Base-by-base conservation (phyloP, 2,888 invertebrate genomes). In the Gryllus longicercus region DNA sequence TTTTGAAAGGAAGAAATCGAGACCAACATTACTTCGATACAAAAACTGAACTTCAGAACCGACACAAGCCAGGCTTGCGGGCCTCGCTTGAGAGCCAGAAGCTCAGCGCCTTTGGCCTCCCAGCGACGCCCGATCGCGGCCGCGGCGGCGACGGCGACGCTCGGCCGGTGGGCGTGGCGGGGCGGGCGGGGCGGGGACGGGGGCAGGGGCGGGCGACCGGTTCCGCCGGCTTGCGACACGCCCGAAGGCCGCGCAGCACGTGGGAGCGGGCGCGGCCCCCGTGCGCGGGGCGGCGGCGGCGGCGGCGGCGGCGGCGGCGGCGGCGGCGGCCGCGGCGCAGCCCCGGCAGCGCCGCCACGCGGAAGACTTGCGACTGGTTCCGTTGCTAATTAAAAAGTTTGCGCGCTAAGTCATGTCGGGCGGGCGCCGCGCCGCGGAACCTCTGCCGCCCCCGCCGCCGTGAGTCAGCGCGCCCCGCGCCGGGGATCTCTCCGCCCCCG, bases 201-300 rank as follows among this genome's bases (percentile, higher is more conserved):
- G 63, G 63, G 63, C 14, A n/a, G 63, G 16, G 63, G 63, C 16
- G n/a, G 0, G 63, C 16, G 63, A 63, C 63, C 63, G 63, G 63
- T 63, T 63, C 63, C 63, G 63, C 63, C 14, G 63, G 63, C 63
- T 63, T 63, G 63, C 63, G 63, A 63, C 63, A 63, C 63, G 63
- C 63, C 63, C 63, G 63, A 63, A 63, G 63, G 63, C 63, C 63
- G 63, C 63, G 4, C 63, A n/a, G 63, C 63, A 63, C 63, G 63
- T 63, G 63, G 63, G 63, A 63, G 63, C 63, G 18, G 18, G 63
- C 63, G 63, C 63, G 63, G 63, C 63, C 63, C 63, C 63, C 63
- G 18, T 63, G 63, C 63, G 18, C 63, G 38, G 38, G 38, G 38
- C 14, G 63, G 63, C 63, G 18, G 63, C 2, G 16, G 63, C 16